Evolutionary conservation across 1,140 invertebrate genomes (phyloP).

Genomic region (Scaptodrosophila lebanonensis): DNA sequence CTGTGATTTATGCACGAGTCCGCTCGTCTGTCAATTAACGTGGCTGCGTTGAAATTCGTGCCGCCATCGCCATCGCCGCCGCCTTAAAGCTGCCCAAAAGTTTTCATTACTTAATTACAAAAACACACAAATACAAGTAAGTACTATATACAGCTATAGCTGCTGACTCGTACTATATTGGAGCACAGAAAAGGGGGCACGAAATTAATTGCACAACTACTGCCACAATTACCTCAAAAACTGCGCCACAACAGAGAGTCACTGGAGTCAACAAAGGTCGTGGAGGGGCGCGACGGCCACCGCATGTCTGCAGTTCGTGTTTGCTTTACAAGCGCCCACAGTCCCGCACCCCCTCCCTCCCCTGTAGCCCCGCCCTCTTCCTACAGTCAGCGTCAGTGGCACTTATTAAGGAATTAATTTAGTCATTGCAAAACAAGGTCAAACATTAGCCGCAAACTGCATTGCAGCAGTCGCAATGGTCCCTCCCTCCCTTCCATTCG

Average conservation of each 20-base stretch:
- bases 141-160: no score
- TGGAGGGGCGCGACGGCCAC: neutral
- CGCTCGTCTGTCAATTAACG: no score
- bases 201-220: conserved; percentile 27
- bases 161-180: no score
- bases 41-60: no score
- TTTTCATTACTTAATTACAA: conserved; percentile 56
- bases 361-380: no score
- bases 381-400: no score
- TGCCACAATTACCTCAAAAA: conserved; percentile 42
- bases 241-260: conserved; percentile 34
- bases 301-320: conserved; percentile 61
- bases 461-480: conserved; percentile 60
- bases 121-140: no score
- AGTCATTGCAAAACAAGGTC: conserved; percentile 74
- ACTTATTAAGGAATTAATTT: conserved; percentile 76
- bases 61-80: conserved; percentile 53
- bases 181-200: no score
- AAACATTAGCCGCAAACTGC: conserved; percentile 75
- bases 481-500: neutral
- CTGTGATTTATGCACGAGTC: conserved; percentile 50
- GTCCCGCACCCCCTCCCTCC: neutral
- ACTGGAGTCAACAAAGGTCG: no score
- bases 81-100: conserved; percentile 48
- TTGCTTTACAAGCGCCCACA: conserved; percentile 30